These are phyloP conservation scores for Candoia aspera DNA, from an alignment of 2,113 vertebrate genomes.

Conservation along the genomic window DNA sequence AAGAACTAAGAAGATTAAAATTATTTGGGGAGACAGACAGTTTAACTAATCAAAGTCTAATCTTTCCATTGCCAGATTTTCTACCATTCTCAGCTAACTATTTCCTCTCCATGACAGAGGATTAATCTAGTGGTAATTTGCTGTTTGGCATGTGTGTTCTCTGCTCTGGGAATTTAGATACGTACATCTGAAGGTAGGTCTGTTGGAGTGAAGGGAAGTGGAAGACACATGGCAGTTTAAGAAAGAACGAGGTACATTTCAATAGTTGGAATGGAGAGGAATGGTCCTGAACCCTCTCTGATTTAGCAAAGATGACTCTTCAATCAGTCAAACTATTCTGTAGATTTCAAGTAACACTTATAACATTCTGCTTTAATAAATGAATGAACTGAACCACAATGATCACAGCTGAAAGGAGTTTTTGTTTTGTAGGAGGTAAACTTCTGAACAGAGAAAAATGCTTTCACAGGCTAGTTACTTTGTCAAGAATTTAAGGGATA, in stretches of 20 bases:
- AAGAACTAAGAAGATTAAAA: neutral
- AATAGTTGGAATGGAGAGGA: neutral
- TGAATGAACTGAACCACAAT: neutral
- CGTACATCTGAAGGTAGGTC: neutral
- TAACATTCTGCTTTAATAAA: neutral
- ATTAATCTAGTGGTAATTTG: neutral
- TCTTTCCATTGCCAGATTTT: neutral
- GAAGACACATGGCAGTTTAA: neutral
- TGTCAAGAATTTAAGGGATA: neutral
- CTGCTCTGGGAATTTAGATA: neutral
- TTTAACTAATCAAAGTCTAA: neutral
- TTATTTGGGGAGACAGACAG: neutral
- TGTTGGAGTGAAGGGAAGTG: neutral
- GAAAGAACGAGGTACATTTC: neutral
- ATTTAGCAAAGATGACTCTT: neutral
- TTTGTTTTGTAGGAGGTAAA: neutral
- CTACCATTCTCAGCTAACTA: neutral
- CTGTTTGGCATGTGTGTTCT: neutral
- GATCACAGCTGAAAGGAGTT: neutral
- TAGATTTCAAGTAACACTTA: neutral
- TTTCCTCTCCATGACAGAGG: neutral
- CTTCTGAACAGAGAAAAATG: neutral
- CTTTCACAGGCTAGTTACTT: neutral
- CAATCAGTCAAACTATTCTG: neutral
- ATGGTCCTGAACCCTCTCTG: neutral